Evolutionary conservation across 2,888 invertebrate species (phyloP).

Genomic region (Nyleta sp.): DNA sequence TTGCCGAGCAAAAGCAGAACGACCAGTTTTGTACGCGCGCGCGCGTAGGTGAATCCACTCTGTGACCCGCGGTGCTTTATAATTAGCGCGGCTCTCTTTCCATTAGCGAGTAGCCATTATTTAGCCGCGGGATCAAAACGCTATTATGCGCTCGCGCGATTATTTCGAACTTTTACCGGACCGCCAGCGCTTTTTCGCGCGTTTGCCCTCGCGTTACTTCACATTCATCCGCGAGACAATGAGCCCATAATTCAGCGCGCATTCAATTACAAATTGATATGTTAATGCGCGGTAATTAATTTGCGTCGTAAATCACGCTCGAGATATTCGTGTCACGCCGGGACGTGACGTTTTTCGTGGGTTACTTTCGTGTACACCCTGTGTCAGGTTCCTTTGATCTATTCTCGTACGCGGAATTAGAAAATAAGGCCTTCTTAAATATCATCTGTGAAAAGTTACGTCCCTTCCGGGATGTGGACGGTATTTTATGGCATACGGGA

Average conservation of each 20-base stretch:
- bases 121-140: slow-evolving; percentile 53
- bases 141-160: slow-evolving; percentile 45
- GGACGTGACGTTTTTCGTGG: no score
- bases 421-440: no score
- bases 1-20: slow-evolving; percentile 38
- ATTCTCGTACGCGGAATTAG: no score
- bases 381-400: no score
- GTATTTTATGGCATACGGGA: no score
- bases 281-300: slow-evolving; percentile 39
- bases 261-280: slow-evolving; percentile 52
- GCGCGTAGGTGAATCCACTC: slow-evolving; percentile 59
- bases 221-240: slow-evolving; percentile 25
- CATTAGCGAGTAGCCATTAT: slow-evolving; percentile 58
- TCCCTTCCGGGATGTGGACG: no score
- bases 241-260: slow-evolving; percentile 35
- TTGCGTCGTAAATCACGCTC: no score
- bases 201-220: slow-evolving; percentile 8
- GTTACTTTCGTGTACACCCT: neutral
- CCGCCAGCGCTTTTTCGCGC: slow-evolving; percentile 16
- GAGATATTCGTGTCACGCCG: slow-evolving; percentile 26
- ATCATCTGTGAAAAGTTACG: no score
- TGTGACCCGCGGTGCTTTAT: slow-evolving; percentile 59
- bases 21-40: slow-evolving; percentile 46
- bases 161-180: slow-evolving; percentile 35
- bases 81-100: slow-evolving; percentile 60